Evolutionary conservation across 2,113 vertebrate genomes (phyloP).

Genomic region (Passerina amoena): DNA sequence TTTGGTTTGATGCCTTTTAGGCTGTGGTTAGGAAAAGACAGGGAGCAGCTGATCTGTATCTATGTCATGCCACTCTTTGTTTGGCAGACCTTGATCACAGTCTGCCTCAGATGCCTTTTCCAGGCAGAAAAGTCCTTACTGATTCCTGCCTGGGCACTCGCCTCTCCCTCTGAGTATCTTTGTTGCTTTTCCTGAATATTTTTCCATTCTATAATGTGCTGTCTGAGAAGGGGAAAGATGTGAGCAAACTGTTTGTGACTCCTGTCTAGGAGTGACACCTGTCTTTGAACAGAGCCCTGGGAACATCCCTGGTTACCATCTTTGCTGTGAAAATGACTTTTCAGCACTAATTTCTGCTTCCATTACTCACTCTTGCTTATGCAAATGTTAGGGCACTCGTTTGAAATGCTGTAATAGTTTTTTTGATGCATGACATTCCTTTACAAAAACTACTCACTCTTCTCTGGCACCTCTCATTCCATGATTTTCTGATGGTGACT

Average conservation of each 20-base stretch:
- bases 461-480: neutral
- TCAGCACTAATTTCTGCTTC: neutral
- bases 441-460: neutral
- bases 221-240: neutral
- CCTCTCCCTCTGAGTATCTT: neutral
- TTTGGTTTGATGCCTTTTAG: neutral
- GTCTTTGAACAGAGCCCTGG: neutral
- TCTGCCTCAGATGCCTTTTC: neutral
- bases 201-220: accelerated
- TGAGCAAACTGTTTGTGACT: neutral
- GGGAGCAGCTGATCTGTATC: neutral
- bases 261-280: neutral
- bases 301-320: neutral
- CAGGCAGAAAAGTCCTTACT: neutral
- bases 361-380: neutral
- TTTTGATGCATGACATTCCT: neutral
- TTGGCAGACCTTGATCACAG: neutral
- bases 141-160: neutral
- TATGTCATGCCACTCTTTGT: neutral
- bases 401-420: neutral
- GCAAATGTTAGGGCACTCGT: neutral
- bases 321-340: neutral
- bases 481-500: neutral
- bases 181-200: neutral
- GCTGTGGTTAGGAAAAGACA: neutral